Conservation (phyloP, 2,113 vertebrate species). For the Callocephalon fimbriatum region DNA sequence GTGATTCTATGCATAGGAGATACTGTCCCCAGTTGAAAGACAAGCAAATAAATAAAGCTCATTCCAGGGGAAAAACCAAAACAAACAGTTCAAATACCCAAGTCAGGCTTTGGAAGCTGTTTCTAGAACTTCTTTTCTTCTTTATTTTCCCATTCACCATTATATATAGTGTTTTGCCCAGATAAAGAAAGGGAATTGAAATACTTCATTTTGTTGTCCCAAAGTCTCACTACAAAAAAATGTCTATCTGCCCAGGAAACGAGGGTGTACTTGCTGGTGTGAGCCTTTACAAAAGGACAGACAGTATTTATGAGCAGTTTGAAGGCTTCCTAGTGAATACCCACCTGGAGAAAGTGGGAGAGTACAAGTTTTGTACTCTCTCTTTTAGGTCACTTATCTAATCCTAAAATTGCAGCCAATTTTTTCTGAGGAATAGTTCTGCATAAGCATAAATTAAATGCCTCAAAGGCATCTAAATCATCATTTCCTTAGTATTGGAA, state of each 20-base stretch:
- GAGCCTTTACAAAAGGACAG: not conserved
- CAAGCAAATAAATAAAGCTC: not conserved
- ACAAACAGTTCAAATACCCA: not conserved
- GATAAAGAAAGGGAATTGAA: not conserved
- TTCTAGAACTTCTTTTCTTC: not conserved
- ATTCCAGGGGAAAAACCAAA: not conserved
- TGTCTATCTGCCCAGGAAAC: not conserved
- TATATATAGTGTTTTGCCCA: not conserved
- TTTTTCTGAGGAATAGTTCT: slow-evolving; percentile 1
- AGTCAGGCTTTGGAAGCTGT: not conserved
- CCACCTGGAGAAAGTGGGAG: not conserved
- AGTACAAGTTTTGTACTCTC: not conserved
- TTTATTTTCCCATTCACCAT: not conserved
- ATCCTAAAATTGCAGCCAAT: slow-evolving; percentile 7
- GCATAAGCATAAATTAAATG: not conserved
- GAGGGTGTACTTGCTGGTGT: not conserved
- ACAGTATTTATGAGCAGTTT: not conserved
- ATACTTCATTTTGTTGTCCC: not conserved
- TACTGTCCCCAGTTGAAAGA: not conserved
- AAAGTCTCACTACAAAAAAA: not conserved
- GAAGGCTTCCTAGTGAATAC: slow-evolving; percentile 1
- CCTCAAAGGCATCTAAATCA: not conserved
- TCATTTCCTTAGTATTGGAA: not conserved
- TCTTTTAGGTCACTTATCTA: slow-evolving; percentile 12
- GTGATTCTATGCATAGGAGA: not conserved